These are phyloP conservation scores for Sus cebifrons DNA, from an alignment of 2,797 vertebrate species.

Conservation along the genomic window DNA sequence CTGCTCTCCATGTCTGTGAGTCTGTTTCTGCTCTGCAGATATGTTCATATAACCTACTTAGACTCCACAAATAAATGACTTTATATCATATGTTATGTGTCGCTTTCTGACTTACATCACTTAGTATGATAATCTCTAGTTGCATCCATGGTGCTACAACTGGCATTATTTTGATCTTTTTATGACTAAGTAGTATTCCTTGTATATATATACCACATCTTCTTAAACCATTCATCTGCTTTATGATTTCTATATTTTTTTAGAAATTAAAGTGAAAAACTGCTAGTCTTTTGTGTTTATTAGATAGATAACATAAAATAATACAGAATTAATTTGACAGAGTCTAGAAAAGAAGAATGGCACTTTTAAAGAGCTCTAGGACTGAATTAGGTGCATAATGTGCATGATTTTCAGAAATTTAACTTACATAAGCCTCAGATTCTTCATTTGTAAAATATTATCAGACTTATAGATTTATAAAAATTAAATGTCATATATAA, in stretches of 20 bases:
- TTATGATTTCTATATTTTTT: not conserved
- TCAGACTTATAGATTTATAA: not conserved
- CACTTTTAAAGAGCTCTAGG: not conserved
- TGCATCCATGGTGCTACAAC: too few relatives aligned
- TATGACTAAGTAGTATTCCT: too few relatives aligned
- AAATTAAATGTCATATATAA: slow-evolving; percentile 9
- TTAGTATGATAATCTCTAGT: too few relatives aligned
- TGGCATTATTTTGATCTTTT: too few relatives aligned
- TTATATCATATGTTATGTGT: too few relatives aligned
- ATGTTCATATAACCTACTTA: too few relatives aligned
- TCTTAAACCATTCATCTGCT: not conserved
- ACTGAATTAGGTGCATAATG: not conserved
- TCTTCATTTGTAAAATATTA: slow-evolving; percentile 31
- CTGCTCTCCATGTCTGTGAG: too few relatives aligned
- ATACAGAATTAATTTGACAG: not conserved
- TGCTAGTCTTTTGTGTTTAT: not conserved
- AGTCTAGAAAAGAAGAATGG: not conserved
- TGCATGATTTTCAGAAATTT: not conserved
- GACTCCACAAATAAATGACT: too few relatives aligned
- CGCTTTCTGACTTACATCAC: too few relatives aligned
- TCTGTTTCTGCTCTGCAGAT: too few relatives aligned
- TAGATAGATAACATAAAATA: slow-evolving; percentile 20
- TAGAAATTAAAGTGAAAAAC: not conserved
- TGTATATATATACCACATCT: too few relatives aligned
- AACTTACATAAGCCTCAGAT: not conserved